A percentile compares a stretch with the other conserved stretches of the same genome.
These are phyloP conservation scores for Enteromius paludinosus DNA, from an alignment of 2,797 vertebrate genomes.

Conservation along the genomic window DNA sequence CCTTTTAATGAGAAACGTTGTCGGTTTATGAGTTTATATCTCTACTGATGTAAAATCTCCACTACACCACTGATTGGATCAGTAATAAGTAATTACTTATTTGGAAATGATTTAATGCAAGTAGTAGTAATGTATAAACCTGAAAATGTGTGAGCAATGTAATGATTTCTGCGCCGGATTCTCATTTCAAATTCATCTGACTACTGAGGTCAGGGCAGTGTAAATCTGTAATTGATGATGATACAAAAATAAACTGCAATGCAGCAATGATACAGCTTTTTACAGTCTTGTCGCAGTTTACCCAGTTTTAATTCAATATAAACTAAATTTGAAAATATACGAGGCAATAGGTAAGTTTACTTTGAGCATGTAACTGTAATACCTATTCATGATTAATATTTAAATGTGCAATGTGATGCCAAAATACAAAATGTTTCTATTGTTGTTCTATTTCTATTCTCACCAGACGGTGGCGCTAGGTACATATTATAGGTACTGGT, in stretches of 20 bases:
- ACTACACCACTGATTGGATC: no score
- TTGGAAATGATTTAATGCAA: no score
- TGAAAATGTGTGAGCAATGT: no score
- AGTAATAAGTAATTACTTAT: no score
- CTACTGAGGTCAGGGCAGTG: background rate
- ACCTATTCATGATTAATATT: background rate
- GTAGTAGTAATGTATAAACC: no score
- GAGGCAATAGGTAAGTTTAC: background rate
- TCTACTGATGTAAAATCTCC: background rate
- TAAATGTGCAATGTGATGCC: background rate
- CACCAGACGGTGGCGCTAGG: background rate
- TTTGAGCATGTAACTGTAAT: background rate
- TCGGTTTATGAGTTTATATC: conserved; percentile 23
- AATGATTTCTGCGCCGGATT: no score
- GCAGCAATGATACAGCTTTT: background rate
- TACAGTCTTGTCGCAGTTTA: background rate
- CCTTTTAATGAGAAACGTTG: conserved; percentile 37
- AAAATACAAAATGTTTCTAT: background rate
- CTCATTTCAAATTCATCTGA: background rate
- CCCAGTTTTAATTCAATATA: background rate
- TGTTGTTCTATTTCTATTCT: background rate
- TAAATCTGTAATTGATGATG: background rate
- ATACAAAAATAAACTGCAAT: background rate
- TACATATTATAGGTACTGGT: no score
- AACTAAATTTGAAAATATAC: no score